These are phyloP conservation scores for Myioborus melanocephalus DNA, from an alignment of 2,797 vertebrate genomes.

Conservation along the genomic window DNA sequence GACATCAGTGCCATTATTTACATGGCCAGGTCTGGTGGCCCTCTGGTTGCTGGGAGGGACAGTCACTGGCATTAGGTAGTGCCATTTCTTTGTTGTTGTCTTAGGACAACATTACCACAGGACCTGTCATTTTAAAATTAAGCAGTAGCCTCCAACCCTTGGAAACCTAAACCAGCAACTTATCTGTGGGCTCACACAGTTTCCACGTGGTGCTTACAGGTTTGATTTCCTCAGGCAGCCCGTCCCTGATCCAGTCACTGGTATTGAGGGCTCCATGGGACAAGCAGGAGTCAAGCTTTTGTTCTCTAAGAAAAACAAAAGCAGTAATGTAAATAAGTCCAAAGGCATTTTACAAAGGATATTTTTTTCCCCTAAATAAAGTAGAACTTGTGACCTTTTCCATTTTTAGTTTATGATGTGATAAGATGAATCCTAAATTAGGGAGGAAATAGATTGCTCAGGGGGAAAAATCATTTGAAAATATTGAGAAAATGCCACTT, in stretches of 20 bases:
- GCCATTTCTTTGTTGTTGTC: neutral
- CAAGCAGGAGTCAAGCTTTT: neutral
- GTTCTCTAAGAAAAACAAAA: neutral
- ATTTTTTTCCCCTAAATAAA: neutral
- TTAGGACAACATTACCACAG: neutral
- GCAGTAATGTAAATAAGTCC: neutral
- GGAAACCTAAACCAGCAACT: neutral
- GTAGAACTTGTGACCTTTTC: neutral
- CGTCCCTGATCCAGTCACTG: neutral
- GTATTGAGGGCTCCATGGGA: neutral
- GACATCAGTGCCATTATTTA: neutral
- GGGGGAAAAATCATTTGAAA: neutral
- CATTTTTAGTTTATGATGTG: neutral
- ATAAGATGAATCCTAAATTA: neutral
- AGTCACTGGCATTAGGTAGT: neutral
- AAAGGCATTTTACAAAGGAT: neutral
- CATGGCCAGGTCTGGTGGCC: neutral
- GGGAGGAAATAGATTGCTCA: neutral
- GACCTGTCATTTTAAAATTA: neutral
- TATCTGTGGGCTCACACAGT: neutral
- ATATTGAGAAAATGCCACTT: neutral
- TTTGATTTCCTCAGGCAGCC: neutral
- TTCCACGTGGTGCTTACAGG: neutral
- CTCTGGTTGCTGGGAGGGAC: neutral
- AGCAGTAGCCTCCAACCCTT: neutral